phyloP scores from a whole-genome alignment of 2,113 vertebrate genomes.

The Eurypyga helias region DNA sequence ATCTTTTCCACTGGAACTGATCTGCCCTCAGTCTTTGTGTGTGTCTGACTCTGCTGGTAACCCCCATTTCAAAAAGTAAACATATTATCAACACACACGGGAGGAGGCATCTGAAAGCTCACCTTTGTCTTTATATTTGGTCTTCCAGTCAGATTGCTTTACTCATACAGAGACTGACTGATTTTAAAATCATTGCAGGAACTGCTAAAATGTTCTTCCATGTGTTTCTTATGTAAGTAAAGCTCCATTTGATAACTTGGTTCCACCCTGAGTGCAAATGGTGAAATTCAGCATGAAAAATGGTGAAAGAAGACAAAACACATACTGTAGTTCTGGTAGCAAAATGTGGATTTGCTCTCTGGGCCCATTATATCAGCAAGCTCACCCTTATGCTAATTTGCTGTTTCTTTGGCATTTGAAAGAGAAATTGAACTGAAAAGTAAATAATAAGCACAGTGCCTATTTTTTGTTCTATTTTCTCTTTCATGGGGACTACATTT shows the following conservation, averaged over 20 bases:
- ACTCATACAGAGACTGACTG: not conserved
- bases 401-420: not conserved
- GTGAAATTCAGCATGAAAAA: slow-evolving; percentile 23
- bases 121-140: slow-evolving; percentile 26
- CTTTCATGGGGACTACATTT: not conserved
- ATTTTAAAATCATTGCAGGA: not conserved
- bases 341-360: not conserved
- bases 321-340: not conserved
- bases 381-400: not conserved
- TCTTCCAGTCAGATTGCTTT: slow-evolving; percentile 18
- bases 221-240: slow-evolving; percentile 29
- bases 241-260: not conserved
- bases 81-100: not conserved
- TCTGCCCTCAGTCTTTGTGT: slow-evolving; percentile 6
- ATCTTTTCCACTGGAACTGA: slow-evolving; percentile 21
- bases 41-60: slow-evolving; percentile 26
- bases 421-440: not conserved
- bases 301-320: not conserved
- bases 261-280: not conserved
- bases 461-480: not conserved
- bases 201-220: not conserved
- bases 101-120: slow-evolving; percentile 6
- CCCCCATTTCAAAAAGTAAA: slow-evolving; percentile 38
- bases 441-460: not conserved
- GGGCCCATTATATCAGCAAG: not conserved